Evolutionary conservation across 53 echinoderm and acorn worm genomes (phyloP), one percentile per base, ranked within the genome.

Genomic region (Arbacia lixula): DNA sequence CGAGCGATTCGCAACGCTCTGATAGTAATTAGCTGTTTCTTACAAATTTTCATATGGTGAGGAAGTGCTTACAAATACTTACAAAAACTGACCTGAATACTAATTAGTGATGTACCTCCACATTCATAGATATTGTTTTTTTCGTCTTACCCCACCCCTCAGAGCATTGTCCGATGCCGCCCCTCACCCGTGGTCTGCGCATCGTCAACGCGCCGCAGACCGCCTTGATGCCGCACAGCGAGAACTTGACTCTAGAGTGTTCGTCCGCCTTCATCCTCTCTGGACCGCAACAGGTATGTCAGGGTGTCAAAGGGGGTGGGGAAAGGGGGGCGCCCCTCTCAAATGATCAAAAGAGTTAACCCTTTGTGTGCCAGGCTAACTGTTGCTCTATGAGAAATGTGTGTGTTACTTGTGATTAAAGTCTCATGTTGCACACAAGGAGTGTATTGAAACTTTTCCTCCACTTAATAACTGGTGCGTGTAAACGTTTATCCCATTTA

Each of bases 161-260:
- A 69, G 84, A 68, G 24, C 68, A 84, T 36, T 68, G 71, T 20
- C 5, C 71, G 17, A 71, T 69, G 55, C 84, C 84, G 10, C 68
- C 35, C 3, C 51, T 84, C 25, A 84, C 68, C 6, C 68, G 68
- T 1, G 71, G 71, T 10, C 84, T 84, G 32, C 56, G 71, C 17
- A 84, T 84, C 27, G 54, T 71, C 0, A 69, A 81, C 34, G 64
- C 30, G n/a, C 71, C 68, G 10, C 12, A 37, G 1, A 49, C 32
- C 17, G 82, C 82, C 4, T 3, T 61, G 0, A 61, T 62, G 17
- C 82, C 63, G 30, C 82, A 81, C 82, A 81, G 64, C 42, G 42
- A 63, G 29, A 81, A 81, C 35, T 49, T 81, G 46, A 81, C 82
- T 2, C 61, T 81, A 31, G 82, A 81, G 32, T 63, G 82, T 81